Percentiles rank a stretch among this genome's conserved stretches.
phyloP scores from a whole-genome alignment of 2,888 invertebrate species.

The Agriopis marginaria region DNA sequence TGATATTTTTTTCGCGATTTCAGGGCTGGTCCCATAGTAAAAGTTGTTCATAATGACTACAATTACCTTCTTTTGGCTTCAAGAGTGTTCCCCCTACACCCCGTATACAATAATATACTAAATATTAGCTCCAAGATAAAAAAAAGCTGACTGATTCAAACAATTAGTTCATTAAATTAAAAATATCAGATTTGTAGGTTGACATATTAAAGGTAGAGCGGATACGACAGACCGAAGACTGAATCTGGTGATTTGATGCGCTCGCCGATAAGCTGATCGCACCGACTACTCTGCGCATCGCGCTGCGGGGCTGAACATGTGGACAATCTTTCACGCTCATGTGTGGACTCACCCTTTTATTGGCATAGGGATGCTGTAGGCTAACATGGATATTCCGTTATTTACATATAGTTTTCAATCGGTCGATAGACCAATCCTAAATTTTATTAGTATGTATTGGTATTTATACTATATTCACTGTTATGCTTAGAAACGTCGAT shows the following conservation, averaged over 20 bases:
- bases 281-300: conserved; percentile 45
- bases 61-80: too few species aligned
- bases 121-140: too few species aligned
- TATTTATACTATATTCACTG: too few species aligned
- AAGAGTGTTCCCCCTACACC: too few species aligned
- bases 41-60: too few species aligned
- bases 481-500: too few species aligned
- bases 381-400: conserved; percentile 58
- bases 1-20: too few species aligned
- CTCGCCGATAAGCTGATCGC: conserved; percentile 72
- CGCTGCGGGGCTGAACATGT: conserved; percentile 78
- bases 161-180: too few species aligned
- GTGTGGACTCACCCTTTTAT: conserved; percentile 84
- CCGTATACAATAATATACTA: neutral
- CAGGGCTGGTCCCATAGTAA: too few species aligned
- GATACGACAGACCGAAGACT: conserved; percentile 67
- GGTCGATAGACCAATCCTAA: neutral
- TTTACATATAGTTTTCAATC: neutral
- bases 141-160: too few species aligned
- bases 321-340: conserved; percentile 87
- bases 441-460: too few species aligned
- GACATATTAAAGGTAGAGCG: conserved; percentile 74
- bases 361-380: conserved; percentile 66
- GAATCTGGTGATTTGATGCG: conserved; percentile 70
- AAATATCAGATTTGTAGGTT: conserved; percentile 45